A percentile compares a stretch with the other conserved stretches of the same genome.
phyloP scores from a whole-genome alignment of 2,888 invertebrate species.

The Epinotia demarniana region DNA sequence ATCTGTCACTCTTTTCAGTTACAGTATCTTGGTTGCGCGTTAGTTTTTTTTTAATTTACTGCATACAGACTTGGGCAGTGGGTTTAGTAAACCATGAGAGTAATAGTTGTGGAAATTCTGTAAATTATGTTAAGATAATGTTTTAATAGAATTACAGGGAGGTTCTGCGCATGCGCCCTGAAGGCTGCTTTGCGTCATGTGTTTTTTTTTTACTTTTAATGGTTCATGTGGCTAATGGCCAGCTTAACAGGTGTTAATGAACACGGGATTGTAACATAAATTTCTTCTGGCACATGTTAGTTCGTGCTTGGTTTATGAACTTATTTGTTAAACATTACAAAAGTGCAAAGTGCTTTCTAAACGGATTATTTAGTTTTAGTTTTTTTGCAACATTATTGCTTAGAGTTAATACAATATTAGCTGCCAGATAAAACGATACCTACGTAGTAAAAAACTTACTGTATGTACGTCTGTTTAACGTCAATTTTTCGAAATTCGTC shows the following conservation, averaged over 20 bases:
- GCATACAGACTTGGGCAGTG: not conserved
- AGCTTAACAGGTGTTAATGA: constrained; percentile 45
- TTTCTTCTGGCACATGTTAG: constrained; percentile 24
- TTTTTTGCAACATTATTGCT: not conserved
- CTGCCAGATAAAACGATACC: not conserved
- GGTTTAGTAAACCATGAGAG: not conserved
- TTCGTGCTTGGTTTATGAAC: constrained; percentile 31
- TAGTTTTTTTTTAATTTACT: not conserved
- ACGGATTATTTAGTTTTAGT: not conserved
- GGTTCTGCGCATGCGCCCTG: constrained; percentile 52
- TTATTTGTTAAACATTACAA: too few relatives aligned
- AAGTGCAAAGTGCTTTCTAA: not conserved
- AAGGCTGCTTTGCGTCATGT: constrained; percentile 52
- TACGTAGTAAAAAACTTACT: not conserved
- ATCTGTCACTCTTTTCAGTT: constrained; percentile 14
- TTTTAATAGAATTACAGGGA: constrained; percentile 63
- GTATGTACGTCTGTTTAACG: not conserved
- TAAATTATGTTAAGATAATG: constrained; percentile 47
- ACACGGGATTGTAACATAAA: constrained; percentile 32
- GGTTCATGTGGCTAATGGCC: constrained; percentile 34
- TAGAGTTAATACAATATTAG: not conserved
- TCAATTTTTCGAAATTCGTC: not conserved
- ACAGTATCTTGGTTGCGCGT: not conserved
- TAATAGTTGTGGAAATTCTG: constrained; percentile 9
- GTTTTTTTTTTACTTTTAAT: constrained; percentile 48